Conservation (phyloP, 2,888 invertebrate genomes). For the Leucophenga maculata region DNA sequence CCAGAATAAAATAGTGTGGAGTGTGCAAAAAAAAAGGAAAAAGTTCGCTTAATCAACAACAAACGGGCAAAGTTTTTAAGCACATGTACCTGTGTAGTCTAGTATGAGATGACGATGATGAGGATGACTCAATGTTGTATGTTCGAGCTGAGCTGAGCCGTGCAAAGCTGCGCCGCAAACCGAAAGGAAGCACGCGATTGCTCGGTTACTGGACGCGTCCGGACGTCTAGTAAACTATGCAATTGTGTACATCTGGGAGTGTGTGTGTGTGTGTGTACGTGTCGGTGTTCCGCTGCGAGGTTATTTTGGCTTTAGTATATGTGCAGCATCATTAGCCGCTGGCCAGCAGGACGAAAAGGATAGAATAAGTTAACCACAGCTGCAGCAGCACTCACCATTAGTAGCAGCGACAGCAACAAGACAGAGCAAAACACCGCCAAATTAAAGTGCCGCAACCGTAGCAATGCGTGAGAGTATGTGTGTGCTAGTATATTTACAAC, state of each 20-base stretch:
- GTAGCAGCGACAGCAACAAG: background rate
- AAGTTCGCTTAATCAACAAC: constrained; percentile 43
- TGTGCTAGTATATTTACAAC: no score
- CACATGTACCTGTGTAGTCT: background rate
- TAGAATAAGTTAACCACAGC: constrained; percentile 23
- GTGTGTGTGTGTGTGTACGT: constrained; percentile 22
- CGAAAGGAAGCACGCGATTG: constrained; percentile 35
- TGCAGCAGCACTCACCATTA: background rate
- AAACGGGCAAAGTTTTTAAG: constrained; percentile 21
- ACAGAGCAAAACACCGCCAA: background rate
- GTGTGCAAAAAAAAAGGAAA: constrained; percentile 49
- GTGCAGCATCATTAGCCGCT: constrained; percentile 19
- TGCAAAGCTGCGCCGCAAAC: constrained; percentile 10
- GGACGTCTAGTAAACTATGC: no score
- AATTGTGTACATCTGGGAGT: constrained; percentile 33
- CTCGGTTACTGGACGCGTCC: constrained; percentile 14
- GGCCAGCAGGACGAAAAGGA: constrained; percentile 6
- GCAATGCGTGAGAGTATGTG: background rate
- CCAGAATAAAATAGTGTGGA: constrained; percentile 47
- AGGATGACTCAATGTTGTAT: constrained; percentile 7
- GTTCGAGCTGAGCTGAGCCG: background rate
- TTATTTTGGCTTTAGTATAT: constrained; percentile 6
- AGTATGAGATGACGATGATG: background rate
- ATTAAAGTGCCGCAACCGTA: background rate
- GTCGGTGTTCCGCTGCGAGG: constrained; percentile 16